phyloP scores from a whole-genome alignment of 2,113 vertebrate species.

The Macaca nemestrina region DNA sequence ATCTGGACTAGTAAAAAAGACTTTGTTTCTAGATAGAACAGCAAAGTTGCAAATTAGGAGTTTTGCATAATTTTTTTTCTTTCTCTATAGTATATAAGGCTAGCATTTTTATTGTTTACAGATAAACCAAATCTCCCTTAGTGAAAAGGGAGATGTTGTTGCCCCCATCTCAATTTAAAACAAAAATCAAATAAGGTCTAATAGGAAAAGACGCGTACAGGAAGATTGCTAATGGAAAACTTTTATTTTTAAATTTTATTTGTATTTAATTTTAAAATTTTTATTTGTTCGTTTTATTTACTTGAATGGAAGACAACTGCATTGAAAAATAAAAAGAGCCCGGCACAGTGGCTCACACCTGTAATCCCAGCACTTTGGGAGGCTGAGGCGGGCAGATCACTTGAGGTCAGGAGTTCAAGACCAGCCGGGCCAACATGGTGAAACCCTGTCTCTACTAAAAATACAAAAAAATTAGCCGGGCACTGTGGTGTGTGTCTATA shows the following conservation, averaged over 20 bases:
- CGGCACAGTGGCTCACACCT: no score
- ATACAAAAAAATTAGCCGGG: no score
- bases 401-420: no score
- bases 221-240: slow-evolving; percentile 10
- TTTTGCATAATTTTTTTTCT: background rate
- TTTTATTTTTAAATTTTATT: background rate
- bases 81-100: background rate
- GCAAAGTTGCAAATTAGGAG: background rate
- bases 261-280: background rate
- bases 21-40: background rate
- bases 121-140: background rate
- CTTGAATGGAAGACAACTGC: background rate
- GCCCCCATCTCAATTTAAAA: background rate
- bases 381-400: no score
- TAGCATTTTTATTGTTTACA: background rate
- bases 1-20: background rate
- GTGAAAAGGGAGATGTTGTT: background rate
- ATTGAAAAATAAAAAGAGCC: background rate
- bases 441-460: no score
- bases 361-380: no score
- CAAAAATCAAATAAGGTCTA: background rate
- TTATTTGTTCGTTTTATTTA: background rate
- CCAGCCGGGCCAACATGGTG: no score
- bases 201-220: background rate
- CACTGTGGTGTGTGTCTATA: no score